These are phyloP conservation scores for Staurois parvus DNA, from an alignment of 2,797 vertebrate genomes.

Conservation along the genomic window DNA sequence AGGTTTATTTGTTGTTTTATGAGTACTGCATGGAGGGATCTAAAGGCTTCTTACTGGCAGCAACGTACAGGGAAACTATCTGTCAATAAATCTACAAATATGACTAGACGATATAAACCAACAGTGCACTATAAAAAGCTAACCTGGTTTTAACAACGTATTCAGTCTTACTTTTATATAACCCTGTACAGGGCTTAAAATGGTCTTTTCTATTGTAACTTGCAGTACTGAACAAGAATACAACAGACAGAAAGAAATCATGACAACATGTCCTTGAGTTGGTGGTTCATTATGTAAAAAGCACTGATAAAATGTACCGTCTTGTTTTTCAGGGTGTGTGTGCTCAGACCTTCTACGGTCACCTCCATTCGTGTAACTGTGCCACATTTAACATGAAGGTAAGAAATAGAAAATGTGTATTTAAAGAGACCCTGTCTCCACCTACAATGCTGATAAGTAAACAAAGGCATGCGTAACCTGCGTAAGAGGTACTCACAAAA, in stretches of 20 bases:
- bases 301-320: conserved; percentile 11
- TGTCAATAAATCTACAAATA: conserved; percentile 24
- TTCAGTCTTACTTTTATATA: neutral
- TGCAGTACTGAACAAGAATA: neutral
- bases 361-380: conserved; percentile 81
- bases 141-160: neutral
- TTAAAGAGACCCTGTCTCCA: neutral
- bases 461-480: neutral
- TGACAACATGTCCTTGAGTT: neutral
- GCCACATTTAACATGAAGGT: conserved; percentile 74
- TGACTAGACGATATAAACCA: neutral
- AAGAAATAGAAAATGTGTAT: conserved; percentile 9
- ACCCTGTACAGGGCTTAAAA: neutral
- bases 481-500: too few relatives aligned
- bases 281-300: neutral
- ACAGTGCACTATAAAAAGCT: conserved; percentile 8
- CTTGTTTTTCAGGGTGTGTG: conserved; percentile 69
- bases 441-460: neutral
- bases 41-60: neutral
- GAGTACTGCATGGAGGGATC: neutral
- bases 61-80: neutral
- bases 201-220: neutral
- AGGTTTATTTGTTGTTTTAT: neutral
- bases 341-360: conserved; percentile 79
- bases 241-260: neutral